A percentile compares a stretch with the other conserved stretches of the same genome.
Evolutionary conservation across 2,888 invertebrate genomes (phyloP).

Genomic region (Cyclophora albipunctata): DNA sequence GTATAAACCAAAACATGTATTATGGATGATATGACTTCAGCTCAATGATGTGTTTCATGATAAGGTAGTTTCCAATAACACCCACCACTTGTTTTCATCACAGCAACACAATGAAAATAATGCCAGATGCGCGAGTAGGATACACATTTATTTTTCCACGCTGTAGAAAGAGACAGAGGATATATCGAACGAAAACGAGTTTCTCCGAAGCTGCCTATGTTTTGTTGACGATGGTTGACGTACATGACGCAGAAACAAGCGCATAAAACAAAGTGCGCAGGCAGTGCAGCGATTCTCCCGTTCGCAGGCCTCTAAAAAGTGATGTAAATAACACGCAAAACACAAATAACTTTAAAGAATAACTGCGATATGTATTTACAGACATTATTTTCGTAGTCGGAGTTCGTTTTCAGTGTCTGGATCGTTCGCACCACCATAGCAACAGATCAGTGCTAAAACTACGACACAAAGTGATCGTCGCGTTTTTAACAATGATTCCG

Average conservation of each 20-base stretch:
- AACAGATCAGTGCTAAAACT: slow-evolving; percentile 55
- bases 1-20: too few species aligned
- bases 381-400: slow-evolving; percentile 17
- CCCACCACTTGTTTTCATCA: slow-evolving; percentile 6
- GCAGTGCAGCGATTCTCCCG: slow-evolving; percentile 69
- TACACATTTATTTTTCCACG: slow-evolving; percentile 26
- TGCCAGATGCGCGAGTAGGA: slow-evolving; percentile 49
- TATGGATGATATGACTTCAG: too few species aligned
- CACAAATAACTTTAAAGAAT: slow-evolving; percentile 51
- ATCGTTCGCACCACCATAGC: slow-evolving; percentile 48
- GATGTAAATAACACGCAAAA: slow-evolving; percentile 64
- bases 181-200: slow-evolving; percentile 31
- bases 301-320: slow-evolving; percentile 63
- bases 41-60: too few species aligned
- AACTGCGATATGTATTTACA: slow-evolving; percentile 37
- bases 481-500: slow-evolving; percentile 52
- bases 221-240: slow-evolving; percentile 52
- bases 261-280: slow-evolving; percentile 69
- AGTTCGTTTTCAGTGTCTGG: slow-evolving; percentile 44
- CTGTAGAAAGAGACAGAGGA: slow-evolving; percentile 49
- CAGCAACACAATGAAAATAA: slow-evolving; percentile 40
- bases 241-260: slow-evolving; percentile 35
- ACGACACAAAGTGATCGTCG: slow-evolving; percentile 59
- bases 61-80: too few species aligned
- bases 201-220: slow-evolving; percentile 34